Percentiles rank a stretch among this genome's conserved stretches.
These are phyloP conservation scores for Heliconius erato DNA, from an alignment of 2,888 invertebrate species.

Conservation along the genomic window DNA sequence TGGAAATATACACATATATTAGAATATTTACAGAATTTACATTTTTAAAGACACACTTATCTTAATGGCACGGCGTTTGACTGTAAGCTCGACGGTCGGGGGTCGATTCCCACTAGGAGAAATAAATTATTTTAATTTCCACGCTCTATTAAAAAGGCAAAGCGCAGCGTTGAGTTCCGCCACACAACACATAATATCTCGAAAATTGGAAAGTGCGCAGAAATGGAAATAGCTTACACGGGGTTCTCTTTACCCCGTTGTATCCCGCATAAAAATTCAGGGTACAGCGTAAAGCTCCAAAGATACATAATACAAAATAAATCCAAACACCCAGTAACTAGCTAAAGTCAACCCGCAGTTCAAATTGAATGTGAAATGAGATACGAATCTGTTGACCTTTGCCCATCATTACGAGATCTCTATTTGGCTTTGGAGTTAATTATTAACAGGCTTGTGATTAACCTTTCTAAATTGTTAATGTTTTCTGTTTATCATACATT, in stretches of 20 bases:
- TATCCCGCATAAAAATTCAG: too few species aligned
- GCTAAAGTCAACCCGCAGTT: not conserved
- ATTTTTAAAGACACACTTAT: too few species aligned
- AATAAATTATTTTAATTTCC: not conserved
- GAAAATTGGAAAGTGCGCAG: not conserved
- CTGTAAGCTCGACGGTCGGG: not conserved
- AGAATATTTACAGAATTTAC: too few species aligned
- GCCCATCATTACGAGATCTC: not conserved
- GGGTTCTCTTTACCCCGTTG: not conserved
- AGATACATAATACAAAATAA: not conserved
- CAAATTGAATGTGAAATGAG: constrained; percentile 26
- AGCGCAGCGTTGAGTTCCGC: not conserved
- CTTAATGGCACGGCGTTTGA: not conserved
- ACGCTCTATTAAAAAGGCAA: not conserved
- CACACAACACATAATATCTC: not conserved
- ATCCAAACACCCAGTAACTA: not conserved
- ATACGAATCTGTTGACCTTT: constrained; percentile 14
- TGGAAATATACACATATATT: too few species aligned
- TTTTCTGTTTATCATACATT: not conserved
- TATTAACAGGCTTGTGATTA: not conserved
- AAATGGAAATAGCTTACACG: not conserved
- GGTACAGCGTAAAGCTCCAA: not conserved
- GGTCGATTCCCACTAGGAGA: not conserved
- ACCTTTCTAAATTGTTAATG: not conserved
- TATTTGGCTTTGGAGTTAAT: constrained; percentile 8